Base-by-base conservation (phyloP, 2,797 vertebrate species). In the Sebastes matsubarae region DNA sequence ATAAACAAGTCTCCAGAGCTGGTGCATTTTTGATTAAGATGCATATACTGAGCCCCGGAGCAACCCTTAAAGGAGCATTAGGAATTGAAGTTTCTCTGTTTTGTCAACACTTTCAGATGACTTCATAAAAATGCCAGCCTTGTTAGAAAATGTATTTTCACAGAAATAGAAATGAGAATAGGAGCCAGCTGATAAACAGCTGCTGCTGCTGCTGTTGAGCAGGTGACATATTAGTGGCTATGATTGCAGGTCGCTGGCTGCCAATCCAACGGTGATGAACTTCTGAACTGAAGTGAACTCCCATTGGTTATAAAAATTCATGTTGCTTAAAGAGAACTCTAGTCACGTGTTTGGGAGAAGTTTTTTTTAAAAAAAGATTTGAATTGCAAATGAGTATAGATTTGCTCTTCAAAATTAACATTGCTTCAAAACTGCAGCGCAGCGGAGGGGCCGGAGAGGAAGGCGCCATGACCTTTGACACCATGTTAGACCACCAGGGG, bases 401-500 rank as follows among this genome's bases (percentile, higher is more conserved):
- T 82, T 84, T 87, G 32, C 72, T 81, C 54, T 77, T 81, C 13
- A 84, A 81, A 86, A 90, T 77, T 68, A 88, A 90, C 55, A 66
- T 12, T 83, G 65, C 58, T 87, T 89, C 58, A 30, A 82, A 80
- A 79, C 79, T 77, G 75, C 95, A 97, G 96, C 96, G 96, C 84
- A 88, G 89, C 52, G 82, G 93, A 87, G 97, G 80, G 81, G 95
- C 96, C 87, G 79, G 86, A 65, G 96, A 97, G 7, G 96, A 96
- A 78, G 93, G 94, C 30, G 69, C 92, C 68, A 92, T 97, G 97
- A 96, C 96, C 84, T 99, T 98, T 83, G 98, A 99, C 95, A 96
- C 97, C 74, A 97, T 97, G 95, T 93, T 99, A 91, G 99, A 99
- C 90, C 98, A 99, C 73, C 95, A 94, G 58, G 99, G 98, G 0